These are phyloP conservation scores for Cheumatopsyche charites DNA, from an alignment of 1,140 invertebrate species.

Conservation along the genomic window DNA sequence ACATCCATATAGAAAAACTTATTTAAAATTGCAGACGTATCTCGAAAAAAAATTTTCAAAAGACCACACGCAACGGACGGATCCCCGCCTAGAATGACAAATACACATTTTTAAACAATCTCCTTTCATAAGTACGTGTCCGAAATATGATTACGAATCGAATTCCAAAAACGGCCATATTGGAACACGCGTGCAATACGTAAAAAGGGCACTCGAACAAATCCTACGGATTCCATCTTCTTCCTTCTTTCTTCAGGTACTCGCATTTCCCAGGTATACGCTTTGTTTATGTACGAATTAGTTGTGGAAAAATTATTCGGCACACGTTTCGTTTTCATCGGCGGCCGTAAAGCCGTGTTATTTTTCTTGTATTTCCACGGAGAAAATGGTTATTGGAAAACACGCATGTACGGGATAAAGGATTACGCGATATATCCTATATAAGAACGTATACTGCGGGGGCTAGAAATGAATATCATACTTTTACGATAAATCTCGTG, in stretches of 20 bases:
- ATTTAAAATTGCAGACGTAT: too few species aligned
- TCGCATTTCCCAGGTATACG: background rate
- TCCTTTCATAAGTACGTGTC: background rate
- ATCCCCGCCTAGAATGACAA: too few species aligned
- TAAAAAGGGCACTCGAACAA: background rate
- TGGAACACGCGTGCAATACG: slow-evolving; percentile 5
- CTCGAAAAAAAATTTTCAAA: too few species aligned
- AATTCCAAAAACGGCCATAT: slow-evolving; percentile 17
- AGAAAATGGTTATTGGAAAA: slow-evolving; percentile 44
- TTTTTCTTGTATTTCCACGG: slow-evolving; percentile 45
- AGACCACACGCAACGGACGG: too few species aligned
- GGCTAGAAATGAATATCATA: slow-evolving; percentile 41
- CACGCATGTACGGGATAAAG: slow-evolving; percentile 38
- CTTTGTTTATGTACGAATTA: slow-evolving; percentile 33
- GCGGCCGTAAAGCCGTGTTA: slow-evolving; percentile 41
- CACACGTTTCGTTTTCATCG: slow-evolving; percentile 45
- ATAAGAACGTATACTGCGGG: background rate
- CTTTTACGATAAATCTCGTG: slow-evolving; percentile 42
- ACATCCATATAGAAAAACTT: too few species aligned
- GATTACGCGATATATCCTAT: slow-evolving; percentile 8
- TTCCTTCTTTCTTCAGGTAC: background rate
- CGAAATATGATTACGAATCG: slow-evolving; percentile 8
- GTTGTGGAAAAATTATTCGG: slow-evolving; percentile 40
- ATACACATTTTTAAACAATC: too few species aligned
- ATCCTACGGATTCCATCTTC: background rate